Conservation (phyloP, 2,797 vertebrate genomes). For the Ispidina picta region DNA sequence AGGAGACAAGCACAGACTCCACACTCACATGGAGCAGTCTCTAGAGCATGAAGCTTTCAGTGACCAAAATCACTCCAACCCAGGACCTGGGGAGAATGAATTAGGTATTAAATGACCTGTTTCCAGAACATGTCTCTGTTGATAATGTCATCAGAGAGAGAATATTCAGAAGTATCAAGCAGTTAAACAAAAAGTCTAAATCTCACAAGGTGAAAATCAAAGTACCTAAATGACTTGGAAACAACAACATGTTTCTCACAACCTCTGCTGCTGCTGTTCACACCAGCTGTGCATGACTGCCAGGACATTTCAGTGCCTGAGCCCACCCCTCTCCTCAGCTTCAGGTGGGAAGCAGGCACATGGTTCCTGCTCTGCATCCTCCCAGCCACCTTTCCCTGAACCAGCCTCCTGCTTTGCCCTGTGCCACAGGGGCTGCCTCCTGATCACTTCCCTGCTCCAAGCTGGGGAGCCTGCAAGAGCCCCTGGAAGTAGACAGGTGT, state of each 20-base stretch:
- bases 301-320: neutral
- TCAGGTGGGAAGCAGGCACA: neutral
- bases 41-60: neutral
- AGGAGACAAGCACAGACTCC: neutral
- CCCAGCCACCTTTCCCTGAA: neutral
- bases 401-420: neutral
- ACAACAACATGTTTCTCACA: neutral
- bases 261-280: neutral
- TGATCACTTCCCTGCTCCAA: neutral
- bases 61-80: neutral
- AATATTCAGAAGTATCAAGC: neutral
- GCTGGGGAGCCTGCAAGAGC: neutral
- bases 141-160: neutral
- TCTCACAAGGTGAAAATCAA: neutral
- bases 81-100: neutral
- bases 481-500: neutral
- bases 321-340: neutral
- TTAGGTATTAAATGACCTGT: neutral
- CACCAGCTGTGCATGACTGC: neutral
- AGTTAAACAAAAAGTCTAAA: neutral
- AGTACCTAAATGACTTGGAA: neutral
- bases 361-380: neutral
- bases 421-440: neutral
- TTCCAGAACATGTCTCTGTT: neutral
- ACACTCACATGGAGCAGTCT: neutral